Base-by-base conservation (phyloP, 2,888 invertebrate species). In the Shargacucullia verbasci region DNA sequence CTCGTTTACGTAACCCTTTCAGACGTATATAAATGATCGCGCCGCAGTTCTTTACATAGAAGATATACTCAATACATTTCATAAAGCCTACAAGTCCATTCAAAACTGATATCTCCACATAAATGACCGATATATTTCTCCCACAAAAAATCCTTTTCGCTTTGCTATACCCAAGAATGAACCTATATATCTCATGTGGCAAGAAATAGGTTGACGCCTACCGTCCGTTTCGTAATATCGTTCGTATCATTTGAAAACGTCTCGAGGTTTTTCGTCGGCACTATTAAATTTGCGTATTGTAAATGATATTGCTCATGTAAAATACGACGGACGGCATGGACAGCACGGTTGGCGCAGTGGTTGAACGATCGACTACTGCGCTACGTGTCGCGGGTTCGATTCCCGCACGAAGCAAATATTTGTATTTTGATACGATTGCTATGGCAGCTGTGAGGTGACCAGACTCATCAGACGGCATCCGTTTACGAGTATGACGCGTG, bases 201-300 rank as follows among this genome's bases (percentile, higher is more conserved):
- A 39, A 35, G 33, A 64, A 64, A 64, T 50, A 70, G 56, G 46
- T n/a, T 56, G 44, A 35, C 39, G 11, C 35, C 29, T 29, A 34
- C 11, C n/a, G 31, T 37, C 12, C 35, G 31, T 1, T 13, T 4
- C 35, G 20, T 46, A 49, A 43, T 45, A 55, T 64, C 56, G 1
- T 13, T 4, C 35, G 20, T 46, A 49, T 46, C 49, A 55, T 64
- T 64, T 49, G 65, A 12, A n/a, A 29, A 38, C 29, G 15, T 38
- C 44, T 27, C 25, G 38, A 12, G 37, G 43, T 70, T 49, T 27
- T 27, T 7, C n/a, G n/a, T n/a, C n/a, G n/a, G 14, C 20, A 11
- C 49, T 29, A 53, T 68, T 62, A 46, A 25, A 6, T 39, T 29
- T 20, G 2, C 1, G n/a, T 12, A n/a, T 5, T 35, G 25, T 25